These are phyloP conservation scores for Tortricodes alternella DNA, from an alignment of 2,888 invertebrate genomes.

Conservation along the genomic window DNA sequence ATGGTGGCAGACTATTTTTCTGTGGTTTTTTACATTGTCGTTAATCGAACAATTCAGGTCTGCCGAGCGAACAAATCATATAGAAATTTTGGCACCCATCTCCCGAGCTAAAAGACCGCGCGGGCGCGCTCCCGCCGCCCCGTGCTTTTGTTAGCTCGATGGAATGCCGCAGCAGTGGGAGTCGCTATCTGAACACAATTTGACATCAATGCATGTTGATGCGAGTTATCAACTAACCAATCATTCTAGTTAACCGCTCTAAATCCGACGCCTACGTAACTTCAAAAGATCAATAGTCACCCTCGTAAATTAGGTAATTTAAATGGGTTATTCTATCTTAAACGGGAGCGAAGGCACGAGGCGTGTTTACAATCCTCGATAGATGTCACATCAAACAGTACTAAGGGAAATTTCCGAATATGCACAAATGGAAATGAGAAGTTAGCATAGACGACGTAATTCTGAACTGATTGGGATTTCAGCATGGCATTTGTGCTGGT, in stretches of 20 bases:
- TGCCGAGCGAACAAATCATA: too few relatives aligned
- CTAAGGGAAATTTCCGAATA: slow-evolving; percentile 3
- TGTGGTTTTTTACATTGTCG: too few relatives aligned
- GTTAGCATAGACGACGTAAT: slow-evolving; percentile 18
- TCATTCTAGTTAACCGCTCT: slow-evolving; percentile 25
- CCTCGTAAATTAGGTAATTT: slow-evolving; percentile 25
- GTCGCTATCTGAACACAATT: slow-evolving; percentile 37
- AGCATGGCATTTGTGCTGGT: slow-evolving; percentile 36
- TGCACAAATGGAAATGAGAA: slow-evolving; percentile 11
- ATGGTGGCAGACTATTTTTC: too few relatives aligned
- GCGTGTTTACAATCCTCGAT: slow-evolving; percentile 16
- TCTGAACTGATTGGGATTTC: slow-evolving; percentile 39
- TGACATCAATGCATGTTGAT: slow-evolving; percentile 35
- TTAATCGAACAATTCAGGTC: too few relatives aligned
- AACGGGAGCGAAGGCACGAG: slow-evolving; percentile 8
- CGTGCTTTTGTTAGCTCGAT: slow-evolving; percentile 34
- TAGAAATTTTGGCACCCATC: too few relatives aligned
- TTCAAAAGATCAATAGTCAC: slow-evolving; percentile 23
- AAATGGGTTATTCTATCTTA: slow-evolving; percentile 9
- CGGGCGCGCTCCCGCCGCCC: slow-evolving; percentile 37
- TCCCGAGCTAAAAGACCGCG: too few relatives aligned
- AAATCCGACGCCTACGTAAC: slow-evolving; percentile 26
- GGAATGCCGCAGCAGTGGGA: slow-evolving; percentile 40
- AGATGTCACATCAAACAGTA: slow-evolving; percentile 23
- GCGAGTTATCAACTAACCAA: slow-evolving; percentile 32